phyloP scores from a whole-genome alignment of 2,888 invertebrate genomes.

The Pheosia gnoma region DNA sequence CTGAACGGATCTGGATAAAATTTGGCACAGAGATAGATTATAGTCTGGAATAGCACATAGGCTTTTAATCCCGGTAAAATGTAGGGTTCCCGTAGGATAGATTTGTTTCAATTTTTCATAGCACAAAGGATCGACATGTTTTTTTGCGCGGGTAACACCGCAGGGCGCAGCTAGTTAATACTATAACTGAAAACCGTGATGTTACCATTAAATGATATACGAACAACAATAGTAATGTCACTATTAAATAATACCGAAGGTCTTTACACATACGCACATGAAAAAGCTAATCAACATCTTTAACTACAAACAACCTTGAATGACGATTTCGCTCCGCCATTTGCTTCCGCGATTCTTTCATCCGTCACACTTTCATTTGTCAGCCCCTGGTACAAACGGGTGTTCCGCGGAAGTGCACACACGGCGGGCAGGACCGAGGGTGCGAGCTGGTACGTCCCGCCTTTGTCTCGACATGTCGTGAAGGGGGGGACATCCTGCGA shows the following conservation, averaged over 20 bases:
- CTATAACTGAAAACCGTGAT: too few species aligned
- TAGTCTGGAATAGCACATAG: too few species aligned
- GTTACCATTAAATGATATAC: too few species aligned
- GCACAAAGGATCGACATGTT: too few species aligned
- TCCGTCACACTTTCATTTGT: constrained; percentile 6
- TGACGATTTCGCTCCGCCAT: background rate
- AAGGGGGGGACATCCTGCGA: constrained; percentile 22
- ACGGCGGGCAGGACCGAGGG: background rate
- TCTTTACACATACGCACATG: background rate
- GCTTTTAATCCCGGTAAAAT: too few species aligned
- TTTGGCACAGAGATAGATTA: too few species aligned
- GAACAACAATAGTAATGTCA: background rate
- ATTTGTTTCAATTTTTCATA: too few species aligned
- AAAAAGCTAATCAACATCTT: constrained; percentile 1
- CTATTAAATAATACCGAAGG: background rate
- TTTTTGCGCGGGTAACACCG: too few species aligned
- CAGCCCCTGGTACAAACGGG: constrained; percentile 4
- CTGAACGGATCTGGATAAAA: too few species aligned
- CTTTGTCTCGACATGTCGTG: constrained; percentile 6
- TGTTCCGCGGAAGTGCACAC: constrained; percentile 16
- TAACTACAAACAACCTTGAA: background rate
- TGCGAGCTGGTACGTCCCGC: constrained; percentile 3
- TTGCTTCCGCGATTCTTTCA: constrained; percentile 5
- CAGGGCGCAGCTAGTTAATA: too few species aligned
- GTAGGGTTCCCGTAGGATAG: too few species aligned